Conservation (phyloP, 2,113 vertebrate species). For the Ailuropoda melanoleuca region DNA sequence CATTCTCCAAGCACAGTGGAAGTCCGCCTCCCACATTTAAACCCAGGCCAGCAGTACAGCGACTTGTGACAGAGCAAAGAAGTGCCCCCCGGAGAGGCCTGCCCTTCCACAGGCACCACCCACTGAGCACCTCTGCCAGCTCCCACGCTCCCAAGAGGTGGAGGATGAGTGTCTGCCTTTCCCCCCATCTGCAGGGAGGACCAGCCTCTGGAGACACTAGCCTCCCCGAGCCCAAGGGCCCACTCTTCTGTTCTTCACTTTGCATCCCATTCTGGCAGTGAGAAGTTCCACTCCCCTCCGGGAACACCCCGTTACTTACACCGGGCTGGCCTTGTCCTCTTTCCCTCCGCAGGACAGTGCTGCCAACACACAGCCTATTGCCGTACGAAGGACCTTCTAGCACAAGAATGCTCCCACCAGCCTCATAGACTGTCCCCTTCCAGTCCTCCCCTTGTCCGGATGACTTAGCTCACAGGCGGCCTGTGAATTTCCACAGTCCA, state of each 20-base stretch:
- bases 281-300: accelerated
- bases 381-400: neutral
- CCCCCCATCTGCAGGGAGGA: neutral
- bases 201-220: neutral
- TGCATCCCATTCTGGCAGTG: neutral
- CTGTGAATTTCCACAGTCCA: neutral
- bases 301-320: neutral
- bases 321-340: neutral
- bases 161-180: neutral
- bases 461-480: neutral
- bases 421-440: neutral
- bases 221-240: neutral
- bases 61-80: neutral
- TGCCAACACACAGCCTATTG: accelerated
- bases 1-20: neutral
- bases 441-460: neutral
- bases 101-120: accelerated
- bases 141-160: neutral
- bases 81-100: neutral
- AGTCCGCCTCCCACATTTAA: neutral
- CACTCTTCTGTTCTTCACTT: no score
- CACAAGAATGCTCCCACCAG: neutral
- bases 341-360: neutral
- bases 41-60: neutral
- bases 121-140: neutral